phyloP scores from a whole-genome alignment of 2,888 invertebrate genomes.

The Apomyelois bistriatella region DNA sequence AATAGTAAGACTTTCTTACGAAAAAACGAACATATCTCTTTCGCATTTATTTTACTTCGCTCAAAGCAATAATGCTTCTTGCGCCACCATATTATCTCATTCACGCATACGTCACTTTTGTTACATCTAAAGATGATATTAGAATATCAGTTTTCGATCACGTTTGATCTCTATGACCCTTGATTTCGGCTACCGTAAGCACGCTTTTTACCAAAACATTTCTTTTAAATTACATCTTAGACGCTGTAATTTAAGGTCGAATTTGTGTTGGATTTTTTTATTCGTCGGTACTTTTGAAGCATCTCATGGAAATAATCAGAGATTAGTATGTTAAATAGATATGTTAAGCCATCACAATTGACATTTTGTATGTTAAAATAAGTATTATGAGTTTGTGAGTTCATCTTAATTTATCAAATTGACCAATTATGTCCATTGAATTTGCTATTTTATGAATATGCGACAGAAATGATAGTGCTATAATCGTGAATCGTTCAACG shows the following conservation, averaged over 20 bases:
- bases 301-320: slow-evolving; percentile 67
- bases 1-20: too few species aligned
- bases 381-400: not conserved
- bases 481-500: slow-evolving; percentile 6
- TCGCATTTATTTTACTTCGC: too few species aligned
- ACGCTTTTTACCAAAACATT: slow-evolving; percentile 43
- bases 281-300: slow-evolving; percentile 49
- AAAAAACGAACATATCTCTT: slow-evolving; percentile 21
- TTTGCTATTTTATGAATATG: not conserved
- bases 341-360: slow-evolving; percentile 40
- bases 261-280: not conserved
- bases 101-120: slow-evolving; percentile 72
- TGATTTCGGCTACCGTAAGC: slow-evolving; percentile 75
- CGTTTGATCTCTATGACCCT: slow-evolving; percentile 74
- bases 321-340: slow-evolving; percentile 66
- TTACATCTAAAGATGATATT: too few species aligned
- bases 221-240: not conserved
- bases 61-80: too few species aligned
- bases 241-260: not conserved
- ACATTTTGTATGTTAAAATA: slow-evolving; percentile 40
- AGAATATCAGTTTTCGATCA: slow-evolving; percentile 76
- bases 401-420: slow-evolving; percentile 1
- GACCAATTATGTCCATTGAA: not conserved
- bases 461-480: not conserved
- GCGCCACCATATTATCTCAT: slow-evolving; percentile 58